These are phyloP conservation scores for Cyprinus carpio DNA, from an alignment of 2,113 vertebrate species.

Conservation along the genomic window DNA sequence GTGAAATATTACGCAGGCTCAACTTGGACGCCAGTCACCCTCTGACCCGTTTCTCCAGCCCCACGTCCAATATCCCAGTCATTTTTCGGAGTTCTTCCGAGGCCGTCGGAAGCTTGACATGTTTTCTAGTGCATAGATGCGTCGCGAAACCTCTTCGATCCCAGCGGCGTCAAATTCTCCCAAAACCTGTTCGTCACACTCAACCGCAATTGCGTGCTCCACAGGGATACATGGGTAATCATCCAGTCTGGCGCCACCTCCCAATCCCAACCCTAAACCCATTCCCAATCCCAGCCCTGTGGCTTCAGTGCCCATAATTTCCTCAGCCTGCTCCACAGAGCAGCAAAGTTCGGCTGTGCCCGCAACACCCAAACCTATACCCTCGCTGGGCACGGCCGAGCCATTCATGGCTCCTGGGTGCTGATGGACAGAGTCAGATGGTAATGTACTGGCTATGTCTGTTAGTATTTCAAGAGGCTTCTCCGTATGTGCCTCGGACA, in stretches of 20 bases:
- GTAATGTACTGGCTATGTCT: not conserved
- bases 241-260: conserved; percentile 78
- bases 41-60: conserved; percentile 26
- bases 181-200: conserved; percentile 95
- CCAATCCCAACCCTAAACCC: conserved; percentile 51
- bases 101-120: conserved; percentile 92
- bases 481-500: not conserved
- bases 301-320: conserved; percentile 94
- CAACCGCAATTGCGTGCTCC: conserved; percentile 92
- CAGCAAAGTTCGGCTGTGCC: conserved; percentile 75
- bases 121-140: conserved; percentile 96
- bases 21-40: conserved; percentile 14
- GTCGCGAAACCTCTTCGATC: conserved; percentile 94
- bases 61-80: conserved; percentile 56
- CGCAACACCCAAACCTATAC: not conserved
- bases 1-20: conserved; percentile 14
- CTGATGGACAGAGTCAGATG: not conserved
- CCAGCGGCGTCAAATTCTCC: conserved; percentile 82
- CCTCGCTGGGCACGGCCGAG: conserved; percentile 66
- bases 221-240: conserved; percentile 92
- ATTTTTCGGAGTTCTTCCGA: conserved; percentile 93
- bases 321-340: conserved; percentile 91
- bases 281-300: conserved; percentile 70
- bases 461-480: not conserved
- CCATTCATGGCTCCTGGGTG: conserved; percentile 72